These are phyloP conservation scores for Aporophyla lueneburgensis DNA, from an alignment of 2,888 invertebrate genomes.

Conservation along the genomic window DNA sequence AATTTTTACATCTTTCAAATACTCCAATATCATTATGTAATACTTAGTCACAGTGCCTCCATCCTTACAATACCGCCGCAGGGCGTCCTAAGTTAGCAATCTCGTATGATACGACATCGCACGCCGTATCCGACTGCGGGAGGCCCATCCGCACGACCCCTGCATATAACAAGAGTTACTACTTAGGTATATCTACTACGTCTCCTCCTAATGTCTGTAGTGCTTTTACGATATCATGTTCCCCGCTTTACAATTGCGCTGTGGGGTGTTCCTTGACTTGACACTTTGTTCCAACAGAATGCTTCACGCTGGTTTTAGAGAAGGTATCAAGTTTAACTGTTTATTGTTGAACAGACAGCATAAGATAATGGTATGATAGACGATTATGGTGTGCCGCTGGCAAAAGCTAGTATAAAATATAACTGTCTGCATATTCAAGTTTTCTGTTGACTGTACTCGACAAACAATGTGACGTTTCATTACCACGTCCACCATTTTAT, in stretches of 20 bases:
- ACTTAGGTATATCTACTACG: constrained; percentile 44
- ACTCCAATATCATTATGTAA: background rate
- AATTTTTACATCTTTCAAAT: background rate
- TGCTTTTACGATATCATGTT: constrained; percentile 47
- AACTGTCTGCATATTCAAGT: background rate
- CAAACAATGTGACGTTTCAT: background rate
- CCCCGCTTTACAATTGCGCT: constrained; percentile 38
- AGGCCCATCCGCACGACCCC: constrained; percentile 6
- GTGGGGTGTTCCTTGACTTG: constrained; percentile 30
- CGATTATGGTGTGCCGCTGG: background rate
- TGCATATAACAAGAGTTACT: constrained; percentile 19
- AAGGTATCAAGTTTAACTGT: constrained; percentile 10
- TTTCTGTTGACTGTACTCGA: constrained; percentile 20
- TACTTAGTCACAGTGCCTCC: constrained; percentile 8
- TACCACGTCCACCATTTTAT: constrained; percentile 17
- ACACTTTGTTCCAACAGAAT: constrained; percentile 6
- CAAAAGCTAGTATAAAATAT: too few relatives aligned
- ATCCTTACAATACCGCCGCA: constrained; percentile 35
- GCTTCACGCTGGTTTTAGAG: constrained; percentile 22
- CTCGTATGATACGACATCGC: constrained; percentile 56
- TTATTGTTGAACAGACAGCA: constrained; percentile 7
- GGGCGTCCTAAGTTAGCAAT: constrained; percentile 63
- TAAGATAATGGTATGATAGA: too few relatives aligned
- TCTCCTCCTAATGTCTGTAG: constrained; percentile 17
- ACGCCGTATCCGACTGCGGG: constrained; percentile 28